Percentiles rank a stretch among this genome's conserved stretches.
phyloP scores from a whole-genome alignment of 1,140 invertebrate species.

The Odontomachus brunneus region DNA sequence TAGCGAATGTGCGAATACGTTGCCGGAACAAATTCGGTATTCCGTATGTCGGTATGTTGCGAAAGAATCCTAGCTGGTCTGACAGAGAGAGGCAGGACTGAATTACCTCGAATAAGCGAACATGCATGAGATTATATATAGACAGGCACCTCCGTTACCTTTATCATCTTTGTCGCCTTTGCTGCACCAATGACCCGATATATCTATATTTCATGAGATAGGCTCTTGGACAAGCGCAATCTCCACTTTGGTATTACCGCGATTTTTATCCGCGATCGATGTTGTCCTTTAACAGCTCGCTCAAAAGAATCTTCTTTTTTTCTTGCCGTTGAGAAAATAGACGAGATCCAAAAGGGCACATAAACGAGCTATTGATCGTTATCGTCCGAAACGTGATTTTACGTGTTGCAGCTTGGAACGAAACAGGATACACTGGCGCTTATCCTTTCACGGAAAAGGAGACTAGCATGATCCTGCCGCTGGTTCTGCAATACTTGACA shows the following conservation, averaged over 20 bases:
- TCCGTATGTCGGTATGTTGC: constrained; percentile 75
- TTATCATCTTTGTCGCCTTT: too few relatives aligned
- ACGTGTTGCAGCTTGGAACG: constrained; percentile 93
- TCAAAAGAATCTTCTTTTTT: background rate
- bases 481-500: constrained; percentile 98
- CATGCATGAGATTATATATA: too few relatives aligned
- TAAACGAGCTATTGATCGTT: background rate
- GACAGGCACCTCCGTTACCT: too few relatives aligned
- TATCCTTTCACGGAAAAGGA: constrained; percentile 91
- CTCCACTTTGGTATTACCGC: too few relatives aligned
- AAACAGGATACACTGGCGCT: constrained; percentile 92
- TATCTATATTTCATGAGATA: too few relatives aligned
- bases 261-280: too few relatives aligned
- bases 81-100: constrained; percentile 9
- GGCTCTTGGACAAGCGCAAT: too few relatives aligned
- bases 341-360: background rate
- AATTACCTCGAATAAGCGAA: background rate
- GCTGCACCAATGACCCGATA: too few relatives aligned
- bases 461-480: constrained; percentile 97
- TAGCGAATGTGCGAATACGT: constrained; percentile 74
- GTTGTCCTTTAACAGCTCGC: too few relatives aligned
- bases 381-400: constrained; percentile 30
- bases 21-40: constrained; percentile 79
- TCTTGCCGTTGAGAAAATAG: background rate
- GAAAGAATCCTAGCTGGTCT: constrained; percentile 19